Percentiles rank a stretch among this genome's conserved stretches.
Evolutionary conservation across 2,797 vertebrate species (phyloP).

Genomic region (Sphaeramia orbicularis): DNA sequence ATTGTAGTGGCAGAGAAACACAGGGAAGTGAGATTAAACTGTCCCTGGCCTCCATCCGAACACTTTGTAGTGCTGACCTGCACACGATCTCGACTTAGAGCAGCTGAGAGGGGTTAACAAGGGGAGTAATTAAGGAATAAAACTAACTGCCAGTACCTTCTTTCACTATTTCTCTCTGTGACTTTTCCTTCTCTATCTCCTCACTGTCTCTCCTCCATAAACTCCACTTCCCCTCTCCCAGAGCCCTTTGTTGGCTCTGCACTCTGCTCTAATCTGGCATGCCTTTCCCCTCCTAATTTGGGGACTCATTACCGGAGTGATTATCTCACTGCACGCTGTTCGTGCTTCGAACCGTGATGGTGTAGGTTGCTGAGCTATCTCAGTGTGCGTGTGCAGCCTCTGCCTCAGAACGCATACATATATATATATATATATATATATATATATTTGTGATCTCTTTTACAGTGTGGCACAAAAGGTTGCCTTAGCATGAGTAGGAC

Average conservation of each 20-base stretch:
- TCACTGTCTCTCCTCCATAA: conserved; percentile 56
- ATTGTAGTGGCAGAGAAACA: conserved; percentile 42
- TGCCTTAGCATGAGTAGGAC: conserved; percentile 27
- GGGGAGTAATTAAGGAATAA: conserved; percentile 80
- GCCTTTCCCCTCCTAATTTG: conserved; percentile 70
- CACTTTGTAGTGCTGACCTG: conserved; percentile 70
- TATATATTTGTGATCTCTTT: conserved; percentile 31
- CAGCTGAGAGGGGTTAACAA: conserved; percentile 76
- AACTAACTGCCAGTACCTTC: conserved; percentile 69
- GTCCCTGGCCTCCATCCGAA: conserved; percentile 63
- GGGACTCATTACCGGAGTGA: conserved; percentile 77
- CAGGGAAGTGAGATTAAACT: conserved; percentile 70
- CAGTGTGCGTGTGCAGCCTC: conserved; percentile 12
- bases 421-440: too few species aligned
- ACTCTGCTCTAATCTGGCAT: conserved; percentile 72
- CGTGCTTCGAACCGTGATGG: conserved; percentile 43
- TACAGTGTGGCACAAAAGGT: conserved; percentile 1
- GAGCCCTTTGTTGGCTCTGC: conserved; percentile 72
- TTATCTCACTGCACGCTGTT: conserved; percentile 65
- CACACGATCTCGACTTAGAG: conserved; percentile 45
- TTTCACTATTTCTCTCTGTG: conserved; percentile 52
- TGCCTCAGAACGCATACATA: conserved; percentile 4
- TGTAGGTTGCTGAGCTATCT: conserved; percentile 40
- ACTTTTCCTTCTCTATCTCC: conserved; percentile 58
- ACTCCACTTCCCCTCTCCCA: conserved; percentile 57